Percentiles rank a stretch among this genome's conserved stretches.
These are phyloP conservation scores for Nyctalus aviator DNA, from an alignment of 2,797 vertebrate species.

Conservation along the genomic window DNA sequence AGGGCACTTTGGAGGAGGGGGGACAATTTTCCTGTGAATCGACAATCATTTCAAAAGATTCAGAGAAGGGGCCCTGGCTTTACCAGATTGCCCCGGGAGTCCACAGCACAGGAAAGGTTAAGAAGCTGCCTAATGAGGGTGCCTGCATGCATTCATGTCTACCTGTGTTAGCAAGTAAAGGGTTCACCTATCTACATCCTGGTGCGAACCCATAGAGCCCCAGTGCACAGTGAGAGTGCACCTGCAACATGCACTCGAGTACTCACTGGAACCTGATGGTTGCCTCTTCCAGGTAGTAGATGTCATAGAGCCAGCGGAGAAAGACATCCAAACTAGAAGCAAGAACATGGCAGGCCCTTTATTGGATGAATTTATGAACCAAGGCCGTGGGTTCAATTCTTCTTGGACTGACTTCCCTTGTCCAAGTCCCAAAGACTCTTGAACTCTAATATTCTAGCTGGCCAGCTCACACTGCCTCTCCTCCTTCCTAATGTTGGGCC, in stretches of 20 bases:
- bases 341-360: neutral
- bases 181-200: neutral
- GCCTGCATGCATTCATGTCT: no score
- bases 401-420: neutral
- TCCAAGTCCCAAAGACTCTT: neutral
- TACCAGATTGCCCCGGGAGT: neutral
- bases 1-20: neutral
- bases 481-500: neutral
- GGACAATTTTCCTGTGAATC: neutral
- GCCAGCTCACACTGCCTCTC: neutral
- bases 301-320: constrained; percentile 98
- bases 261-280: constrained; percentile 97
- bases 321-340: constrained; percentile 94
- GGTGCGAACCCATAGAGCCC: neutral
- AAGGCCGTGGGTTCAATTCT: neutral
- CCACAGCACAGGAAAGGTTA: neutral
- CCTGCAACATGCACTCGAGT: neutral
- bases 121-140: neutral
- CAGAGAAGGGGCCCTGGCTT: neutral
- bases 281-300: constrained; percentile 93
- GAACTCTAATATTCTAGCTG: neutral
- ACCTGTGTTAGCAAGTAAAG: neutral
- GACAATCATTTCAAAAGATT: neutral
- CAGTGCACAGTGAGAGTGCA: fast-evolving
- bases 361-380: neutral